Percentiles rank a stretch among this genome's conserved stretches.
phyloP scores from a whole-genome alignment of 2,797 vertebrate genomes.

The Lemur catta region DNA sequence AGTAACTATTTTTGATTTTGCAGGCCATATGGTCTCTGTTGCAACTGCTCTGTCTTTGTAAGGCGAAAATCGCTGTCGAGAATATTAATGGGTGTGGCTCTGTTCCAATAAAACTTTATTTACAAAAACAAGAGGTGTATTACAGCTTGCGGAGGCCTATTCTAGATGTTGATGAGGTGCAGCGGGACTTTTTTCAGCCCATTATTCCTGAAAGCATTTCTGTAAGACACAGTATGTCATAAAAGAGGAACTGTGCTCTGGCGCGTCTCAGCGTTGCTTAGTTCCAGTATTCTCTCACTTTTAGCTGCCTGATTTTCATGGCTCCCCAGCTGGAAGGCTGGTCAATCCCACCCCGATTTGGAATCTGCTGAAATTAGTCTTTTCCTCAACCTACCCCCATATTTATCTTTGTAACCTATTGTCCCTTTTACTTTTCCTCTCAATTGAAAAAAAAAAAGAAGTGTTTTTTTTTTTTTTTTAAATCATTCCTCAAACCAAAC shows the following conservation, averaged over 20 bases:
- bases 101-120: constrained; percentile 47
- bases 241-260: not conserved
- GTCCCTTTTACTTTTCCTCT: constrained; percentile 16
- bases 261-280: not conserved
- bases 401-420: not conserved
- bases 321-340: not conserved
- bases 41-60: not conserved
- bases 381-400: not conserved
- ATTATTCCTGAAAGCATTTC: not conserved
- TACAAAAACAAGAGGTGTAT: not conserved
- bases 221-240: not conserved
- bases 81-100: not conserved
- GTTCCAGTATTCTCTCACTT: not conserved
- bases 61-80: not conserved
- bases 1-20: not conserved
- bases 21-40: not conserved
- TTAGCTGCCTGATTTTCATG: not conserved
- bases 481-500: not conserved
- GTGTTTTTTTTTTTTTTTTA: not conserved
- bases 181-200: not conserved
- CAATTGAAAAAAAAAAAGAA: not conserved
- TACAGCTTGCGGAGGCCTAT: not conserved
- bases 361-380: not conserved
- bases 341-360: not conserved
- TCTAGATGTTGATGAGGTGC: not conserved